Conservation (phyloP, 2,797 vertebrate genomes). For the Alosa sapidissima region DNA sequence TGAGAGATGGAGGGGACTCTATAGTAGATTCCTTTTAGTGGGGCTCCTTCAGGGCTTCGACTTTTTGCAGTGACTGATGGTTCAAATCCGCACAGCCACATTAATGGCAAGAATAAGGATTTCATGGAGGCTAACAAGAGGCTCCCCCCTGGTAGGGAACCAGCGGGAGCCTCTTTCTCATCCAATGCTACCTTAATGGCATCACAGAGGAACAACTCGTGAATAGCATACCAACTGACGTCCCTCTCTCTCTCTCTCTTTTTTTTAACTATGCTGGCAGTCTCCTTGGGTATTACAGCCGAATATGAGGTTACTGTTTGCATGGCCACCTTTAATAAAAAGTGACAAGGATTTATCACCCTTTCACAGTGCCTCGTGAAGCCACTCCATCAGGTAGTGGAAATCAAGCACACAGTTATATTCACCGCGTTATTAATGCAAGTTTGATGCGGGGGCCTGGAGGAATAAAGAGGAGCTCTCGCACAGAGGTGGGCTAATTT, state of each 20-base stretch:
- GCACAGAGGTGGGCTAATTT: constrained; percentile 14
- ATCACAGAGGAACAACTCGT: constrained; percentile 57
- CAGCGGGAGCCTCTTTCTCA: constrained; percentile 58
- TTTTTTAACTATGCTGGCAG: constrained; percentile 43
- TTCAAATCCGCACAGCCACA: constrained; percentile 33
- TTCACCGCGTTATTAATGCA: constrained; percentile 69
- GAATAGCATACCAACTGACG: constrained; percentile 21
- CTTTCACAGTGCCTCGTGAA: constrained; percentile 68
- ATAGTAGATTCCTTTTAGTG: neutral
- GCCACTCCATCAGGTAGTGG: constrained; percentile 67
- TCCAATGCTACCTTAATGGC: constrained; percentile 61
- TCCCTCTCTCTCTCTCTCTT: constrained; percentile 27
- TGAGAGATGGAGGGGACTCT: neutral
- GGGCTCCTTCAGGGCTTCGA: neutral
- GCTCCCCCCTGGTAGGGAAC: constrained; percentile 51
- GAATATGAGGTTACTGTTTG: constrained; percentile 71
- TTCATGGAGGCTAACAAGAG: constrained; percentile 55
- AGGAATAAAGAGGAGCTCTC: constrained; percentile 49
- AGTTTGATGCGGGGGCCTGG: constrained; percentile 59
- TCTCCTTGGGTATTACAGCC: constrained; percentile 68
- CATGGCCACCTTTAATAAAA: constrained; percentile 77
- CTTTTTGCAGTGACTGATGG: constrained; percentile 37
- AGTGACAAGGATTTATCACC: constrained; percentile 77
- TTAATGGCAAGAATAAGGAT: constrained; percentile 48
- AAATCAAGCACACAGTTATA: constrained; percentile 61